Evolutionary conservation across 2,113 vertebrate genomes (phyloP).

Genomic region (Oryzias curvinotus): DNA sequence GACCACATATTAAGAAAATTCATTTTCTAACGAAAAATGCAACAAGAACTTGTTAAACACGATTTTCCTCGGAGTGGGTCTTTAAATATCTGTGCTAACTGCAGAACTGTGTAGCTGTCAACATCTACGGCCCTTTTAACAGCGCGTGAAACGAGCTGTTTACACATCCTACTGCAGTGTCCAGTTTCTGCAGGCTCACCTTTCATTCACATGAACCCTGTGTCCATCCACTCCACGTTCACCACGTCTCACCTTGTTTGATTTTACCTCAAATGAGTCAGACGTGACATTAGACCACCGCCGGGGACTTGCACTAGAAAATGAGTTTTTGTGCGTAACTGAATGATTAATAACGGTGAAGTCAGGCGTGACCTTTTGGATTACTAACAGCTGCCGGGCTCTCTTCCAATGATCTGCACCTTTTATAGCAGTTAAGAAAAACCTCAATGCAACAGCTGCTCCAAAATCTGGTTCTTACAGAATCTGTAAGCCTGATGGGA

Average conservation of each 20-base stretch:
- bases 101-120: constrained; percentile 15
- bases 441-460: neutral
- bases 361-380: neutral
- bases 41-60: too few species aligned
- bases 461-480: too few species aligned
- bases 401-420: neutral
- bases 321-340: neutral
- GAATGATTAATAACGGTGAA: neutral
- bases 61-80: too few species aligned
- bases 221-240: constrained; percentile 9
- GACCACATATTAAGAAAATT: too few species aligned
- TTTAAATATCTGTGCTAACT: too few species aligned
- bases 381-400: neutral
- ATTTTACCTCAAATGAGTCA: too few species aligned
- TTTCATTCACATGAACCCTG: neutral
- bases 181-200: constrained; percentile 37
- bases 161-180: constrained; percentile 24
- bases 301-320: neutral
- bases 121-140: constrained; percentile 29
- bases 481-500: too few species aligned
- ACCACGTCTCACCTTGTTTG: constrained; percentile 5
- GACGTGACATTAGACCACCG: too few species aligned
- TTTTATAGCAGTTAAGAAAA: neutral
- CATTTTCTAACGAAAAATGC: too few species aligned
- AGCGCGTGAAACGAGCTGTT: constrained; percentile 26